A percentile compares a stretch with the other conserved stretches of the same genome.
phyloP scores from a whole-genome alignment of 1,140 invertebrate species.

The Drosophila carrolli region DNA sequence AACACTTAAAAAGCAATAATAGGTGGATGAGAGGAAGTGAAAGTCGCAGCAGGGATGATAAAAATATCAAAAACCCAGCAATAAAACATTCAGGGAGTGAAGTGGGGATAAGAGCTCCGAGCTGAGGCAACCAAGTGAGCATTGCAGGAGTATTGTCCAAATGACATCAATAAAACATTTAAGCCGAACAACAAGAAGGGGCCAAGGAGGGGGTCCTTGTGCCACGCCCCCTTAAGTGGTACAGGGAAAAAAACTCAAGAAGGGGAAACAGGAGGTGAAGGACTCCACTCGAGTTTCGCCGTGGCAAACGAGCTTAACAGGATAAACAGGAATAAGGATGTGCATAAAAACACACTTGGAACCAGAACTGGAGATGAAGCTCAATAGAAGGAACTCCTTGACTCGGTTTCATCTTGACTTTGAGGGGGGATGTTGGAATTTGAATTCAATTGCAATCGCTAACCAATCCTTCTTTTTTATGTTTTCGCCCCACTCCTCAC shows the following conservation, averaged over 20 bases:
- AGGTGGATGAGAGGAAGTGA: background rate
- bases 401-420: constrained; percentile 67
- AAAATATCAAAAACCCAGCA: constrained; percentile 69
- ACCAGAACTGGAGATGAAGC: constrained; percentile 18
- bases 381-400: constrained; percentile 24
- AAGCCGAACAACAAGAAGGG: constrained; percentile 50
- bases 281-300: constrained; percentile 30
- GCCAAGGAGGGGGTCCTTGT: constrained; percentile 14
- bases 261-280: background rate
- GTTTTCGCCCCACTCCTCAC: constrained; percentile 21
- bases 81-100: constrained; percentile 62
- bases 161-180: constrained; percentile 81
- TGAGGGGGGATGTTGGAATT: constrained; percentile 63
- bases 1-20: constrained; percentile 56
- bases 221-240: too few species aligned
- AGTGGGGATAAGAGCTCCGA: constrained; percentile 21
- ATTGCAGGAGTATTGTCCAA: constrained; percentile 60
- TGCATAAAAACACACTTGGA: constrained; percentile 39
- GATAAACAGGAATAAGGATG: constrained; percentile 53
- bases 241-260: constrained; percentile 3
- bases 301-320: constrained; percentile 49
- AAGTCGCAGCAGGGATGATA: constrained; percentile 26
- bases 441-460: constrained; percentile 75
- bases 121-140: constrained; percentile 57
- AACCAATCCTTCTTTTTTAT: constrained; percentile 32